Percentiles rank a stretch among this genome's conserved stretches.
phyloP scores from a whole-genome alignment of 2,797 vertebrate genomes.

The Characodon lateralis region DNA sequence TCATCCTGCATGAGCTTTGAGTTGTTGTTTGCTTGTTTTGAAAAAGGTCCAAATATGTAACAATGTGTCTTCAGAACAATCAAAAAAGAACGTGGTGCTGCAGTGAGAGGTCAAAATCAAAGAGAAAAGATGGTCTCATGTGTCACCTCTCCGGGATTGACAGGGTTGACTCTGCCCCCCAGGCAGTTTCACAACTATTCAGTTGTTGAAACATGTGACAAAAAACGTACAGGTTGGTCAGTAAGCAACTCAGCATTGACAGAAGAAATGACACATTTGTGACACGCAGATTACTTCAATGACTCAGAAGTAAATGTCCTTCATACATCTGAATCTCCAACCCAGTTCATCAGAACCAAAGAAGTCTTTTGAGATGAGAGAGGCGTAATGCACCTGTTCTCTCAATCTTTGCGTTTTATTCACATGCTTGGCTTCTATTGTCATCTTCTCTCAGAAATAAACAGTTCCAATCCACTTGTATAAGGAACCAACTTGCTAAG shows the following conservation, averaged over 20 bases:
- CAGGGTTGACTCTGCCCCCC: neutral
- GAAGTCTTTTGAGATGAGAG: neutral
- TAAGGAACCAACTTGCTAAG: neutral
- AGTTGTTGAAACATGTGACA: neutral
- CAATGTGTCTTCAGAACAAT: neutral
- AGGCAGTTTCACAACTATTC: constrained; percentile 5
- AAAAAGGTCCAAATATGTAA: neutral
- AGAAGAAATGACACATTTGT: neutral
- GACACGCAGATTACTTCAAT: neutral
- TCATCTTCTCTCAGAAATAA: neutral
- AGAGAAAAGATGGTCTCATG: neutral
- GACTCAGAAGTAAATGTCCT: neutral
- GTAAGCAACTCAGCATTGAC: constrained; percentile 9
- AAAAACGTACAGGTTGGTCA: neutral
- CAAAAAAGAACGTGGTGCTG: neutral
- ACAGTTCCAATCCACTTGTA: neutral
- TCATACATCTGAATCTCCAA: neutral
- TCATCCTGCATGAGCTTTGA: neutral
- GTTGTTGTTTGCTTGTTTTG: neutral
- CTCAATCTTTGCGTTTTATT: neutral
- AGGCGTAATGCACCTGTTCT: too few species aligned
- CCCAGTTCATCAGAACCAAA: neutral
- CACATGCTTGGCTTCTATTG: neutral
- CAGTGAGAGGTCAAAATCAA: neutral
- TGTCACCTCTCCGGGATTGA: neutral